phyloP scores from a whole-genome alignment of 2,797 vertebrate species.

The Gorsachius magnificus region DNA sequence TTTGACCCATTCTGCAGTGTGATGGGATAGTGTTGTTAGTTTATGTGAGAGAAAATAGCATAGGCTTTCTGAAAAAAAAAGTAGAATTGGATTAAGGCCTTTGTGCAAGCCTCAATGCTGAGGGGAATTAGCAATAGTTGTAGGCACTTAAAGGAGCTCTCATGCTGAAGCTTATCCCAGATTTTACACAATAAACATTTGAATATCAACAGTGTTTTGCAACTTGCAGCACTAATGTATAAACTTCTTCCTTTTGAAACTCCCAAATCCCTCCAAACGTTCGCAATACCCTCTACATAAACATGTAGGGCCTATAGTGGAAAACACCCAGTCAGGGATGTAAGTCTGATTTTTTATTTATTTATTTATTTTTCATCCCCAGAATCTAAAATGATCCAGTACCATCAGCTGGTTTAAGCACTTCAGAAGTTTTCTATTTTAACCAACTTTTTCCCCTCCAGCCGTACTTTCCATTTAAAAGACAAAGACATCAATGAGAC shows the following conservation, averaged over 20 bases:
- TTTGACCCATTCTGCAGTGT: slow-evolving; percentile 93
- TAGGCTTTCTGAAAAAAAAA: slow-evolving; percentile 92
- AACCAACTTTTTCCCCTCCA: slow-evolving; percentile 57
- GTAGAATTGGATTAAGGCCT: slow-evolving; percentile 99
- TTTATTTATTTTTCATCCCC: slow-evolving; percentile 54
- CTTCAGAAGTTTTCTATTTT: slow-evolving; percentile 66
- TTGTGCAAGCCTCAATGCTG: slow-evolving; percentile 97
- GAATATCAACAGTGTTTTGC: slow-evolving; percentile 99
- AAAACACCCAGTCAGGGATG: slow-evolving; percentile 71
- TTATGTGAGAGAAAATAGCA: slow-evolving; percentile 99
- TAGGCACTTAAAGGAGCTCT: slow-evolving; percentile 99
- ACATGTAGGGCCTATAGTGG: slow-evolving; percentile 75
- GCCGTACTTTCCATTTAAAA: slow-evolving; percentile 58
- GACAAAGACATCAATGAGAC: not conserved
- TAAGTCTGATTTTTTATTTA: slow-evolving; percentile 48
- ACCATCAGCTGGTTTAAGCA: slow-evolving; percentile 50
- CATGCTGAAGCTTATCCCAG: slow-evolving; percentile 99
- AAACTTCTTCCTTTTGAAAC: slow-evolving; percentile 98
- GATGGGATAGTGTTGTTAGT: slow-evolving; percentile 99
- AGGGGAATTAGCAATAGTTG: slow-evolving; percentile 99
- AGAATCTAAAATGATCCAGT: slow-evolving; percentile 63
- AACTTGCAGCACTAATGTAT: slow-evolving; percentile 99
- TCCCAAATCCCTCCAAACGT: slow-evolving; percentile 88
- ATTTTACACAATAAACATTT: slow-evolving; percentile 99
- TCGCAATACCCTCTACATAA: slow-evolving; percentile 81